Conservation (phyloP, 2,797 vertebrate genomes). For the Carapus acus region DNA sequence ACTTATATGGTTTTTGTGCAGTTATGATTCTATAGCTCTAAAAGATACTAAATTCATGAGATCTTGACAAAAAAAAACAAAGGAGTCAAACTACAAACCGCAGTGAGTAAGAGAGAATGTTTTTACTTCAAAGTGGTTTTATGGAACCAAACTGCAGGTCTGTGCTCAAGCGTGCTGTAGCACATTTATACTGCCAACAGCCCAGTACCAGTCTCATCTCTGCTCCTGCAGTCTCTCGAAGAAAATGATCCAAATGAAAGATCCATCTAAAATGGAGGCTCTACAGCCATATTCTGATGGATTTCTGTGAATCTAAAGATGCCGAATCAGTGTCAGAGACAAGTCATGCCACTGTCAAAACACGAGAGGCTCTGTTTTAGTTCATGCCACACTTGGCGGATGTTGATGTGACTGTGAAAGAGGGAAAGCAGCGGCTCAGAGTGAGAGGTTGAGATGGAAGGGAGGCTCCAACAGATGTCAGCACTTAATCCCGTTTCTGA, state of each 20-base stretch:
- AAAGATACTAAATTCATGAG: too few species aligned
- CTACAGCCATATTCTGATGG: too few species aligned
- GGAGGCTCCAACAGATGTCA: slow-evolving; percentile 59
- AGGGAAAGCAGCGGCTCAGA: slow-evolving; percentile 30
- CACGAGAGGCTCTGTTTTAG: neutral
- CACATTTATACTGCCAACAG: slow-evolving; percentile 33
- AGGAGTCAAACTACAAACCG: too few species aligned
- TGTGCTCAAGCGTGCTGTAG: slow-evolving; percentile 5
- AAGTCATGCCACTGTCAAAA: too few species aligned
- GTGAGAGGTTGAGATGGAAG: slow-evolving; percentile 48
- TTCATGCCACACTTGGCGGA: too few species aligned
- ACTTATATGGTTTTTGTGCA: too few species aligned
- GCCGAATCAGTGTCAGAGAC: too few species aligned
- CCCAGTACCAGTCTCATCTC: slow-evolving; percentile 35
- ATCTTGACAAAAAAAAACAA: too few species aligned
- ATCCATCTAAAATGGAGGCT: too few species aligned
- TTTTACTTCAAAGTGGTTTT: slow-evolving; percentile 3
- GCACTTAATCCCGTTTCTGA: slow-evolving; percentile 68
- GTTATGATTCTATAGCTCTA: too few species aligned
- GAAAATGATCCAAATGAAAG: slow-evolving; percentile 18
- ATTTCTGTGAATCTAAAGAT: slow-evolving; percentile 34
- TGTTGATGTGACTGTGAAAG: slow-evolving; percentile 7
- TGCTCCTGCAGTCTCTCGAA: slow-evolving; percentile 31
- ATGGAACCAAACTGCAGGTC: slow-evolving; percentile 1
- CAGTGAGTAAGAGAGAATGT: too few species aligned